phyloP scores from a whole-genome alignment of 2,113 vertebrate species.

The Podarcis muralis region DNA sequence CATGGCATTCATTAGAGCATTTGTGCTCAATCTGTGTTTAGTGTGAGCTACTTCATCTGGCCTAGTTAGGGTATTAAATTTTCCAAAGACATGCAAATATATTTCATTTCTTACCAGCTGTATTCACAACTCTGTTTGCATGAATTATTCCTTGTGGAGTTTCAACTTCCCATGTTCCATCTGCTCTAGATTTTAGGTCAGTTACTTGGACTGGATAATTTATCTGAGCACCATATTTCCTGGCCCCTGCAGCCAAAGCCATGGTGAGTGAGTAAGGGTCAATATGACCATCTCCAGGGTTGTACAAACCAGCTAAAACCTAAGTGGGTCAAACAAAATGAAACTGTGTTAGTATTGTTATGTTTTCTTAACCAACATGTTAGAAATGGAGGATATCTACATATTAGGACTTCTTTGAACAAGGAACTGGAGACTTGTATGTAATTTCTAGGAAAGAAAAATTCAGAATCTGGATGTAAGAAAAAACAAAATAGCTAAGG shows the following conservation, averaged over 20 bases:
- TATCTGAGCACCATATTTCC: slow-evolving; percentile 93
- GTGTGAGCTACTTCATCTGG: background rate
- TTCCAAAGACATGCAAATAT: slow-evolving; percentile 12
- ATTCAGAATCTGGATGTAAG: background rate
- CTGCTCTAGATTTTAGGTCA: slow-evolving; percentile 76
- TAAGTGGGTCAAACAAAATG: slow-evolving; percentile 62
- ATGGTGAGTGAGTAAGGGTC: slow-evolving; percentile 98
- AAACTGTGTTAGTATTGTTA: slow-evolving; percentile 21
- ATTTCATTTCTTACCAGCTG: slow-evolving; percentile 81
- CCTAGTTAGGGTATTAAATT: background rate
- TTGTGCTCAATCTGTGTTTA: background rate
- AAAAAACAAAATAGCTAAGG: background rate
- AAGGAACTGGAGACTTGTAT: background rate
- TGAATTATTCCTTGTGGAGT: slow-evolving; percentile 86
- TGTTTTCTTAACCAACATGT: background rate
- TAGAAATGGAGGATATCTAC: slow-evolving; percentile 1
- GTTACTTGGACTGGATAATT: slow-evolving; percentile 88
- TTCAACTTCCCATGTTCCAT: slow-evolving; percentile 92
- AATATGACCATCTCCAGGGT: slow-evolving; percentile 96
- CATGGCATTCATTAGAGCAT: background rate
- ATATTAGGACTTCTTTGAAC: background rate
- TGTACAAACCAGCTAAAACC: slow-evolving; percentile 94
- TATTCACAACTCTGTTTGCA: slow-evolving; percentile 90
- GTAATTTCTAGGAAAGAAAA: background rate
- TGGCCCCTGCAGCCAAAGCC: slow-evolving; percentile 95